phyloP scores from a whole-genome alignment of 2,113 vertebrate genomes.

The Albula goreensis region DNA sequence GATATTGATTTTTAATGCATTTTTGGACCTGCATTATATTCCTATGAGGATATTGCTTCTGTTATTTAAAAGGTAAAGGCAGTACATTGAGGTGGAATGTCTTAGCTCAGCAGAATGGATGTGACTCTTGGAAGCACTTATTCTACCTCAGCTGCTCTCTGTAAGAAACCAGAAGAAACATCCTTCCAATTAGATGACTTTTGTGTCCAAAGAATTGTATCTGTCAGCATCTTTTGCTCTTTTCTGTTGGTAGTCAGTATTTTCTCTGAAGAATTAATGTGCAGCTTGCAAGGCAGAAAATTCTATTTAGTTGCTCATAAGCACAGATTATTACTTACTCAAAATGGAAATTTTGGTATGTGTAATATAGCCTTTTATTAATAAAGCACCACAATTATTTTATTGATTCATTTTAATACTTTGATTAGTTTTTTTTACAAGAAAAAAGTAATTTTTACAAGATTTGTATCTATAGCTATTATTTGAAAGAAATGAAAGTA shows the following conservation, averaged over 20 bases:
- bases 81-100: not conserved
- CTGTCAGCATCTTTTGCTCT: not conserved
- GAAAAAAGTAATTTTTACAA: no score
- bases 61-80: not conserved
- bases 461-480: no score
- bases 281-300: not conserved
- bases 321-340: not conserved
- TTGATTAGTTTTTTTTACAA: not conserved
- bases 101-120: not conserved
- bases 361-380: not conserved
- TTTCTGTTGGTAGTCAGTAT: conserved; percentile 1
- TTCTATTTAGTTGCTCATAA: not conserved
- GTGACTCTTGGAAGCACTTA: not conserved
- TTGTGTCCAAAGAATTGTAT: not conserved
- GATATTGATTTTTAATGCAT: conserved; percentile 4
- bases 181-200: not conserved
- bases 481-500: no score
- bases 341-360: not conserved
- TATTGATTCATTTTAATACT: not conserved
- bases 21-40: not conserved
- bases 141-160: not conserved
- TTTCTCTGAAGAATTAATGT: not conserved
- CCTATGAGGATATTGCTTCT: not conserved
- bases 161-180: not conserved
- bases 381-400: not conserved